These are phyloP conservation scores for Thermophis baileyi DNA, from an alignment of 2,113 vertebrate species.

Conservation along the genomic window DNA sequence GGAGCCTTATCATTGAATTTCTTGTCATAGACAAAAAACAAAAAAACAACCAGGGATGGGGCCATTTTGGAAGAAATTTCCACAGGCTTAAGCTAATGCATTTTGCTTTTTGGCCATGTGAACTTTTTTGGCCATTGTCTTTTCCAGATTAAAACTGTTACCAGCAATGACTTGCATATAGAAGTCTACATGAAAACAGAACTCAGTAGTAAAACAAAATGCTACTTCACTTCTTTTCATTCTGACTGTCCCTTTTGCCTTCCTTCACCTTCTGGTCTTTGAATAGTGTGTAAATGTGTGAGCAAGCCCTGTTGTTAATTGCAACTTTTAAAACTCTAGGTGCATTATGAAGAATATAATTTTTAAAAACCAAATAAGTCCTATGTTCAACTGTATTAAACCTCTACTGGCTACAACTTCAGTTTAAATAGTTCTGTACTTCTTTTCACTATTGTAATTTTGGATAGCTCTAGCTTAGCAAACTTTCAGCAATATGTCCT, in stretches of 20 bases:
- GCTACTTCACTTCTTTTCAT: neutral
- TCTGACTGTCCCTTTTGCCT: neutral
- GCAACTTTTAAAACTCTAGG: neutral
- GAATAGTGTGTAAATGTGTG: neutral
- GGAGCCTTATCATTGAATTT: neutral
- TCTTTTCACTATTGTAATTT: neutral
- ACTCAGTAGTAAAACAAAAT: neutral
- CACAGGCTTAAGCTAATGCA: neutral
- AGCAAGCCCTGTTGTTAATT: neutral
- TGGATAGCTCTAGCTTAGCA: neutral
- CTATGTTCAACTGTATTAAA: neutral
- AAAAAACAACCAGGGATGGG: neutral
- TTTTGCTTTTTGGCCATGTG: neutral
- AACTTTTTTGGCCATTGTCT: neutral
- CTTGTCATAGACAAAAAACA: neutral
- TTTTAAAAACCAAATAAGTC: neutral
- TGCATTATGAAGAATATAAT: neutral
- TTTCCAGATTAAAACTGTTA: neutral
- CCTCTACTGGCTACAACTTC: neutral
- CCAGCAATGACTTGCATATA: neutral
- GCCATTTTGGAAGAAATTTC: neutral
- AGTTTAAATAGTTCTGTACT: conserved; percentile 8
- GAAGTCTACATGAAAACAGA: neutral
- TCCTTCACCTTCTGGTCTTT: neutral
- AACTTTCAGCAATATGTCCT: neutral